Evolutionary conservation across 1,140 invertebrate genomes (phyloP), one percentile per base, ranked within the genome.

Genomic region (Drosophila saltans): DNA sequence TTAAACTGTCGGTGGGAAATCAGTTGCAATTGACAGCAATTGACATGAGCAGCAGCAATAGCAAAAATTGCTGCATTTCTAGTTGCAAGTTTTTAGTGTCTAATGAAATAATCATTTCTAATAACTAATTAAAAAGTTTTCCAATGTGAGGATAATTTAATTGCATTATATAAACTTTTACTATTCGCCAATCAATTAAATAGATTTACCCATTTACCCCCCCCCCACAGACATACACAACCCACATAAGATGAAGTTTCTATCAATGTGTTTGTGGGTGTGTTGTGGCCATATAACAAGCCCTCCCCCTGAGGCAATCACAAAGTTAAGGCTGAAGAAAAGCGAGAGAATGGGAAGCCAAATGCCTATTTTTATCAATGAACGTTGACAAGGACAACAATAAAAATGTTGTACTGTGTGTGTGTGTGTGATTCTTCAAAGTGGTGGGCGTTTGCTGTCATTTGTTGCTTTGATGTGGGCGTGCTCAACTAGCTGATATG

Each of bases 101-200:
- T 52, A 69, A 63, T 83, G 68, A 80, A 88, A 82, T 82, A 69
- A 86, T 69, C 78, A 86, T 81, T 82, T 52, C 69, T 72, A 72
- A 77, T 80, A 80, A 88, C 84, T 83, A 86, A 86, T 86, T 86
- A 86, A 86, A 88, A 86, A 68, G 21, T 52, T 52, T 83, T 61
- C 24, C 64, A 45, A 58, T 39, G 33, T 52, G 66, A 43, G 59
- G 28, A 80, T 71, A 77, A 82, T 80, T 86, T 82, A 58, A 77
- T 82, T 88, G 43, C 41, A 67, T 69, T 69, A 40, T 21, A 16
- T 36, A 16, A 81, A 81, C 78, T 75, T 85, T 70, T n/a, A 36
- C 16, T 36, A 11, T 61, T 63, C 61, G 55, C 66, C 67, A 39
- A 58, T 62, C 40, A 58, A 52, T 52, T 52, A 52, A 48, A 52